phyloP scores from a whole-genome alignment of 1,140 invertebrate species.

The Ceratina australensis region DNA sequence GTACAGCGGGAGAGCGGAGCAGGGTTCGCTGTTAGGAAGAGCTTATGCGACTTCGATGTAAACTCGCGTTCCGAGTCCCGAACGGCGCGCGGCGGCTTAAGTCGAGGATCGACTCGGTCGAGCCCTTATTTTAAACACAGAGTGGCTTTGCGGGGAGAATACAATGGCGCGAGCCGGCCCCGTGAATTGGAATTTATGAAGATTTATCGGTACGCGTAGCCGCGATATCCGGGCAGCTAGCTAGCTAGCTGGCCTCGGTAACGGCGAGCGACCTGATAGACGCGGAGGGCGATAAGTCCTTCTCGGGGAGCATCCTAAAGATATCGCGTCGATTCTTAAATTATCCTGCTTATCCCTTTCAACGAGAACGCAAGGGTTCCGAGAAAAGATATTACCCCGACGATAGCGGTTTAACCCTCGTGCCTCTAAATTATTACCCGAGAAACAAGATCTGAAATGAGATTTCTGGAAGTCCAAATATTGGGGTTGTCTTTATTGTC shows the following conservation, averaged over 20 bases:
- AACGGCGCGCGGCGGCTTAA: slow-evolving; percentile 33
- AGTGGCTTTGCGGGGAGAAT: slow-evolving; percentile 36
- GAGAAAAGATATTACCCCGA: neutral
- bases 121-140: slow-evolving; percentile 47
- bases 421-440: neutral
- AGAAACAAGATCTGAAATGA: neutral
- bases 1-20: neutral
- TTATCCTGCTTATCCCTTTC: neutral
- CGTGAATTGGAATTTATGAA: slow-evolving; percentile 50
- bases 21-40: slow-evolving; percentile 27
- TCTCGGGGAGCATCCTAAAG: neutral
- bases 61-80: slow-evolving; percentile 10
- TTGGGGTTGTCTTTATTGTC: no score
- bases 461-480: no score
- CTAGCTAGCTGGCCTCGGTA: no score
- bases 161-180: slow-evolving; percentile 32
- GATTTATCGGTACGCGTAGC: slow-evolving; percentile 43
- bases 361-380: neutral
- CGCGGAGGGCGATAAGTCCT: neutral
- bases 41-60: slow-evolving; percentile 44
- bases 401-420: neutral
- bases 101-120: slow-evolving; percentile 40
- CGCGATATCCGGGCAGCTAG: slow-evolving; percentile 14
- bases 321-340: neutral
- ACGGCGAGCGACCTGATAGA: neutral